phyloP scores from a whole-genome alignment of 2,113 vertebrate genomes.

The Eudyptes chrysolophus region DNA sequence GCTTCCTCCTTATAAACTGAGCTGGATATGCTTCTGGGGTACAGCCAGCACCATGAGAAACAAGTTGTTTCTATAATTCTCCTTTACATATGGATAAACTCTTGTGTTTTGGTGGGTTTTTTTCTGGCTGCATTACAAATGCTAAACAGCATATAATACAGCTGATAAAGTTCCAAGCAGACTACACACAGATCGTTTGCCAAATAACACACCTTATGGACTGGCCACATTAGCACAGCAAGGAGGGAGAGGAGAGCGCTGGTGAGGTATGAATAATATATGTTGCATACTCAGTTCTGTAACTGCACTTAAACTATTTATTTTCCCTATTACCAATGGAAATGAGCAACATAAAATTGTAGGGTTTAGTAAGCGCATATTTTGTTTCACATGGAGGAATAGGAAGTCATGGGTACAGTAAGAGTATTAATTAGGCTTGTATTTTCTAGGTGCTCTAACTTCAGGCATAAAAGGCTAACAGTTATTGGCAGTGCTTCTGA shows the following conservation, averaged over 20 bases:
- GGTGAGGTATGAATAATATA: background rate
- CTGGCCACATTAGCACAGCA: background rate
- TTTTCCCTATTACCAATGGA: background rate
- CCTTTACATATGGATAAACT: background rate
- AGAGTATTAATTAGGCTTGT: background rate
- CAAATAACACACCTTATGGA: background rate
- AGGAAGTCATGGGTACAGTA: background rate
- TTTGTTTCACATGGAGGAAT: background rate
- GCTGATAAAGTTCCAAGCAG: background rate
- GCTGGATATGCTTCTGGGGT: background rate
- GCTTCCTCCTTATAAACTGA: background rate
- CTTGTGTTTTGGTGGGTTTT: fast-evolving
- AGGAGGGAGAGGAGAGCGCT: background rate
- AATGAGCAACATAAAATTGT: background rate
- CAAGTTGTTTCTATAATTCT: background rate
- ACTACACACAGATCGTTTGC: background rate
- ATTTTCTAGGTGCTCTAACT: background rate
- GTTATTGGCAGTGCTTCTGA: background rate
- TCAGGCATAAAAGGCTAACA: background rate
- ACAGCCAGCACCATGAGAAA: fast-evolving
- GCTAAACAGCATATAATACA: background rate
- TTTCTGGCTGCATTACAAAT: background rate
- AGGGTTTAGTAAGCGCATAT: background rate
- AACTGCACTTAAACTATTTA: background rate
- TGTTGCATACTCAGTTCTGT: background rate